Base-by-base conservation (phyloP, 2,113 vertebrate genomes). In the Corythoichthys intestinalis region DNA sequence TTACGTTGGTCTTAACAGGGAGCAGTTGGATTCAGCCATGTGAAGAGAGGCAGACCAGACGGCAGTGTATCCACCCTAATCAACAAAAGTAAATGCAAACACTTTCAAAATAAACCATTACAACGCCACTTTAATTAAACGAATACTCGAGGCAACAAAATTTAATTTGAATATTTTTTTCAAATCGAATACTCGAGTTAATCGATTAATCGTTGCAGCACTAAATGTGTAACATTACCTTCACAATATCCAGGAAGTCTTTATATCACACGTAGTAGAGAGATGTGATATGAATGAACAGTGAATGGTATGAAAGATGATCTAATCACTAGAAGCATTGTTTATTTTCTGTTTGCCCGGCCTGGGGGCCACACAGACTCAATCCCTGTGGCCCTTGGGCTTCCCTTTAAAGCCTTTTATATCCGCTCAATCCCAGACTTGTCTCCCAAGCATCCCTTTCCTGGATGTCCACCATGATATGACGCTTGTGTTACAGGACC, bases 321-420 rank as follows among this genome's bases (percentile, higher is more conserved):
- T 81, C 81, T 80, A 81, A 88, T 90, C 87, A 87, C 82, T 79
- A 68, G 67, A 84, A 70, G 80, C 72, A 77, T 79, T 88, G 89
- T 91, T 92, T 89, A 76, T 90, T 88, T 87, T 89, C 76, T 84
- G 82, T 86, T 85, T 76, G 85, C 79, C 62, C 70, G 80, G 83
- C 87, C 82, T 80, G 35, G 60, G 73, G 83, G 80, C 85, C 88
- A 85, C 85, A 88, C 86, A 88, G 73, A 87, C 79, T 71, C 75
- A 84, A 90, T 79, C 81, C 84, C 80, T 74, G 66, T 80, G 78
- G 81, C 75, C 74, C 70, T 69, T 71, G 15, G 72, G 84, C 82
- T 85, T 87, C 79, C 60, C 63, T 71, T 84, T 81, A 86, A 86
- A 85, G 79, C 78, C 77, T 66, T 72, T 53, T 71, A 75, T 71